Conservation (phyloP, 64 coral and sea anemone species). For the Pocillopora verrucosa region DNA sequence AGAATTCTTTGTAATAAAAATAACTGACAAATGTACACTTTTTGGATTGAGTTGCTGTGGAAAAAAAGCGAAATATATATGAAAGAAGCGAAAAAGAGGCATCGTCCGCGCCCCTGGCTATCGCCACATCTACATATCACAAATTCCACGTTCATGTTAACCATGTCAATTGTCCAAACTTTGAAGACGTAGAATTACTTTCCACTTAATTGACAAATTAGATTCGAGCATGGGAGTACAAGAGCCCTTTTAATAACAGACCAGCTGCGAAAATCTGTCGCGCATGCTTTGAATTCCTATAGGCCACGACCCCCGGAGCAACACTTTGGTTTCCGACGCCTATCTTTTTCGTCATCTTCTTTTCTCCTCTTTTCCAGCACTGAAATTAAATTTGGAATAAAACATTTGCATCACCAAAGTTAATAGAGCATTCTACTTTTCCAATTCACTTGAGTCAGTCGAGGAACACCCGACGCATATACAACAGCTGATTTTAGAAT, state of each 20-base stretch:
- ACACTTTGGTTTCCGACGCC: constrained; percentile 1
- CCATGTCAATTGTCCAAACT: not conserved
- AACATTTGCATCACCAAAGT: not conserved
- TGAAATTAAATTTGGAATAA: not conserved
- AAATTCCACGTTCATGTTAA: not conserved
- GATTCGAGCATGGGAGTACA: not conserved
- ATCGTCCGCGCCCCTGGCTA: no score
- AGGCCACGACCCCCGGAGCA: constrained; percentile 24
- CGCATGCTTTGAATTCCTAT: not conserved
- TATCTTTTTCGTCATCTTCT: constrained; percentile 18
- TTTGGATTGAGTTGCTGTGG: no score
- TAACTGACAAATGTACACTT: no score
- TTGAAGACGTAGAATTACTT: not conserved
- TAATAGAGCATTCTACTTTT: no score
- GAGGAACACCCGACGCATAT: no score
- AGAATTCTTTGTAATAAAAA: no score
- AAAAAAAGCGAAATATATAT: no score
- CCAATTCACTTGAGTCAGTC: no score
- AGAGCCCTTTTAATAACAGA: not conserved
- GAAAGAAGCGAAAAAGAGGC: no score
- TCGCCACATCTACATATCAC: not conserved
- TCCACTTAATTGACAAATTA: not conserved
- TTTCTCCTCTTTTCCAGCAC: constrained; percentile 25
- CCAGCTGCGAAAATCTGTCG: not conserved
- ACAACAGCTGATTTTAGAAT: no score